Evolutionary conservation across 2,113 vertebrate species (phyloP), one percentile per base, ranked within the genome.

Genomic region (Addax nasomaculatus): DNA sequence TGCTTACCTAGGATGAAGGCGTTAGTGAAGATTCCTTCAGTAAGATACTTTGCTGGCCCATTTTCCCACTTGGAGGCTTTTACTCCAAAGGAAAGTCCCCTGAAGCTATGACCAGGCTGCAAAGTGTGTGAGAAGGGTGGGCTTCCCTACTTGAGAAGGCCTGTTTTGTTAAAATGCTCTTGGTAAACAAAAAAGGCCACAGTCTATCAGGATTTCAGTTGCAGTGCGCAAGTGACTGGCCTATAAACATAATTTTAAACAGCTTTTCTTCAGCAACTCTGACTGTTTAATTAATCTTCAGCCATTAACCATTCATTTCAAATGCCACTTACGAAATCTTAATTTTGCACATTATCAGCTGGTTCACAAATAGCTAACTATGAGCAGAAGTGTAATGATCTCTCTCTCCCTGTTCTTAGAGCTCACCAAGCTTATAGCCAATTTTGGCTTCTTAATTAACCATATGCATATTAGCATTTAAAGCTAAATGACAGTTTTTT

Each of bases 241-340:
- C 98, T 98, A 98, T 94, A 98, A 99, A 98, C 98, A 98, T 98
- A 98, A 98, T 97, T 98, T 97, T 98, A 98, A 99, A 98, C 98
- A 98, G 98, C 98, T 98, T 98, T 97, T 98, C 97, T 98, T 98
- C 98, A 99, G 99, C 98, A 99, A 98, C 98, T 98, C 96, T 97
- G 98, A 98, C 97, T 98, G 96, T 99, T 98, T 99, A 99, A 99
- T 99, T 99, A 99, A 99, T 99, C 98, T 98, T 98, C 97, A 98
- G 96, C 98, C 98, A 99, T 98, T 98, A 99, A 98, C 98, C 98
- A 98, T 98, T 99, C 98, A 99, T 99, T 99, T 99, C 98, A 98
- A 99, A 99, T 98, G 98, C 97, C 98, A 98, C 97, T 98, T 98
- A 98, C 27, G 1, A 98, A 99, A 99, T 98, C 98, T 98, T 98